A percentile compares a stretch with the other conserved stretches of the same genome.
Evolutionary conservation across 2,797 vertebrate genomes (phyloP).

Genomic region (Semotilus atromaculatus): DNA sequence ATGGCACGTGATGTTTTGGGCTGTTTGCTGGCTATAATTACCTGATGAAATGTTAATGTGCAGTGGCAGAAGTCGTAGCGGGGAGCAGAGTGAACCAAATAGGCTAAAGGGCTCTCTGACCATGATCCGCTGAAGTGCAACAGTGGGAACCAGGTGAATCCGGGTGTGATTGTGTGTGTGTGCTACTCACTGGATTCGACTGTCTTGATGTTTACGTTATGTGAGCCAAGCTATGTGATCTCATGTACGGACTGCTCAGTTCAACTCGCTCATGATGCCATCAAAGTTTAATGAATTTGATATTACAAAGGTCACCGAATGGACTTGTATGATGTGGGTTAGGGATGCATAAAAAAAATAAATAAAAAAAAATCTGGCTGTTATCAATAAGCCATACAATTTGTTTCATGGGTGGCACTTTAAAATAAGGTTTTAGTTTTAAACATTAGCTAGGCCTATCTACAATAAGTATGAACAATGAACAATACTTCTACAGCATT

Average conservation of each 20-base stretch:
- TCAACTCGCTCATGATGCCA: not conserved
- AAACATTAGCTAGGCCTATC: too few species aligned
- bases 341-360: not conserved
- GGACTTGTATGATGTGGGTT: not conserved
- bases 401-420: not conserved
- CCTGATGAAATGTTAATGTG: constrained; percentile 73
- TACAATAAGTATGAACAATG: not conserved
- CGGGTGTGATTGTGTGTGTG: not conserved
- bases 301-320: constrained; percentile 3
- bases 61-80: constrained; percentile 50
- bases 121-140: constrained; percentile 45
- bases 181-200: not conserved
- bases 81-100: constrained; percentile 65
- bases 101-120: constrained; percentile 70
- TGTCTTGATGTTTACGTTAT: constrained; percentile 41
- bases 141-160: constrained; percentile 10
- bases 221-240: not conserved
- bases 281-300: not conserved
- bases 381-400: not conserved
- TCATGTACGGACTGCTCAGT: not conserved
- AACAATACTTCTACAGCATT: not conserved
- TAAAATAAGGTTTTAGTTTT: not conserved
- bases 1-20: constrained; percentile 58
- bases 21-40: constrained; percentile 69
- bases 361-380: too few species aligned